phyloP scores from a whole-genome alignment of 2,888 invertebrate species.

The Corbicula japonica region DNA sequence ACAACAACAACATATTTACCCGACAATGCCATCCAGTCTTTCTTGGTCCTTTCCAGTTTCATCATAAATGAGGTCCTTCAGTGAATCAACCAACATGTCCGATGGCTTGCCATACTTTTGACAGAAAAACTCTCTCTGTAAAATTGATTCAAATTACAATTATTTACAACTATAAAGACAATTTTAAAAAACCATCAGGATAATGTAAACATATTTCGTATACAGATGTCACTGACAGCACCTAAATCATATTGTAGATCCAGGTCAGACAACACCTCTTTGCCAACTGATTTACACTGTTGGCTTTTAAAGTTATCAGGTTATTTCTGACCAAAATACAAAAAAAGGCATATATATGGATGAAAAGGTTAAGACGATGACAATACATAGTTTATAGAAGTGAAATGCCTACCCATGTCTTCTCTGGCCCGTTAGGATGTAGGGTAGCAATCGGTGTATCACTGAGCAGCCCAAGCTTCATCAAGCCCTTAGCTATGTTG shows the following conservation, averaged over 20 bases:
- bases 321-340: too few species aligned
- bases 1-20: constrained; percentile 86
- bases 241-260: too few species aligned
- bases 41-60: constrained; percentile 89
- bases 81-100: constrained; percentile 97
- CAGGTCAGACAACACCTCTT: too few species aligned
- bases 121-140: constrained; percentile 94
- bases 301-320: too few species aligned
- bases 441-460: constrained; percentile 94
- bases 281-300: too few species aligned
- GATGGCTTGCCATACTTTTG: constrained; percentile 91
- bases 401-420: constrained; percentile 94
- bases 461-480: constrained; percentile 95
- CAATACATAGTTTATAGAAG: neutral
- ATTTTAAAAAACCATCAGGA: too few species aligned
- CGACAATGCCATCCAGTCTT: constrained; percentile 92
- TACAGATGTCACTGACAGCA: too few species aligned
- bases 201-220: too few species aligned
- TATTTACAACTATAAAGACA: too few species aligned
- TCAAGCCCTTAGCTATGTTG: constrained; percentile 94
- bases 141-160: too few species aligned
- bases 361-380: too few species aligned
- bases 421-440: constrained; percentile 97
- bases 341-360: too few species aligned
- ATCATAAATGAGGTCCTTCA: constrained; percentile 94